Base-by-base conservation (phyloP, 2,888 invertebrate species). In the Cheilosia pagana region DNA sequence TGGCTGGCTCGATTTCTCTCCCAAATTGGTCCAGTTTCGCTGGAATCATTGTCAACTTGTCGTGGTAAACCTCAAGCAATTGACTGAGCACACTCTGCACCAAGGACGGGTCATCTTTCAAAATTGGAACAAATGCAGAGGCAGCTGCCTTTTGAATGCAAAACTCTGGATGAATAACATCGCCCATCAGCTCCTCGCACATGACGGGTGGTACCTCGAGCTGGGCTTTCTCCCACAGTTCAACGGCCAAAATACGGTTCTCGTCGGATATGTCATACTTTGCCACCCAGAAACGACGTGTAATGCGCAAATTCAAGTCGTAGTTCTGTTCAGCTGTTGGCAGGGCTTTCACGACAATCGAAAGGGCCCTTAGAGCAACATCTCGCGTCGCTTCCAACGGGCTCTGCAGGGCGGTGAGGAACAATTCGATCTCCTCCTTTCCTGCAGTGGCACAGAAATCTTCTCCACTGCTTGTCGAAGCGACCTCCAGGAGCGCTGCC, bases 11-110 rank as follows among this genome's bases (percentile, higher is more conserved):
- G 45, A 97, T 93, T 90, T 96, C 95, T 87, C 99, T 95, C 14
- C 98, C 98, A 92, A 99, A 98, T 90, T 96, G 95, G 92, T 99
- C 99, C 87, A 97, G 92, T 90, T 95, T 94, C 0, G 97, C 96
- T 14, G 97, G 97, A 88, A 97, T 96, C 93, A 96, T 93, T 93
- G 95, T 94, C 75, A 97, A 92, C 89, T 96, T 95, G 31, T 96
- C 95, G 55, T 94, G 93, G 90, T 98, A 98, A 7, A 96, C 93
- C 19, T 94, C 93, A 86, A 98, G 93, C 50, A 98, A 90, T 67
- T 92, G 92, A 55, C 94, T 93, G 71, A 98, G 91, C 81, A 95
- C 94, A 1, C 89, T 89, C 70, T 93, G 92, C 52, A 95, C 93
- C 67, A 94, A 89, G 3, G 92, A 90, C 0, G 92, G 90, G 87